These are phyloP conservation scores for Xanthorhoe spadicearia DNA, from an alignment of 2,888 invertebrate species.

Conservation along the genomic window DNA sequence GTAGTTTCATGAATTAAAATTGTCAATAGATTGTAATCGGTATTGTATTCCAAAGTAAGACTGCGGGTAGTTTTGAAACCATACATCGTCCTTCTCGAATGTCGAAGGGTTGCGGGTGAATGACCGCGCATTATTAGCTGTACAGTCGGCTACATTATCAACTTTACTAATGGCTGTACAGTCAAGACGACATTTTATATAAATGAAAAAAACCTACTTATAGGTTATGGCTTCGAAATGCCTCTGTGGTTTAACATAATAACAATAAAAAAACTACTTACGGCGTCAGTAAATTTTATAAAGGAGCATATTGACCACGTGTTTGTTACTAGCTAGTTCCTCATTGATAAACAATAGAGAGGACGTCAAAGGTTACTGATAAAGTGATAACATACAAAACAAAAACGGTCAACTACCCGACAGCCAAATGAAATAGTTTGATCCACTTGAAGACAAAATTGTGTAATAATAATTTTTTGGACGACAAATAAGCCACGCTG, in stretches of 20 bases:
- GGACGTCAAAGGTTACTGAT: slow-evolving; percentile 50
- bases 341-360: slow-evolving; percentile 15
- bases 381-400: slow-evolving; percentile 20
- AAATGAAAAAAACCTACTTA: no score
- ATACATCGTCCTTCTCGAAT: slow-evolving; percentile 29
- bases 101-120: slow-evolving; percentile 22
- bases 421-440: not conserved
- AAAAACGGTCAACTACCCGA: slow-evolving; percentile 26
- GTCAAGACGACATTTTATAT: no score
- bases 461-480: no score
- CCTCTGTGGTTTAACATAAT: no score
- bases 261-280: no score
- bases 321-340: not conserved
- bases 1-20: no score
- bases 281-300: no score
- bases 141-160: not conserved
- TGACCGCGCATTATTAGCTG: slow-evolving; percentile 4
- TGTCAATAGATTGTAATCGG: no score
- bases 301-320: not conserved
- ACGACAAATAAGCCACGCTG: no score
- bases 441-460: not conserved
- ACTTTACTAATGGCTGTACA: no score
- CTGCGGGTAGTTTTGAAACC: slow-evolving; percentile 55
- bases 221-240: no score
- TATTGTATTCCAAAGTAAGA: not conserved